Evolutionary conservation across 2,113 vertebrate genomes (phyloP).

Genomic region (Osmerus mordax): DNA sequence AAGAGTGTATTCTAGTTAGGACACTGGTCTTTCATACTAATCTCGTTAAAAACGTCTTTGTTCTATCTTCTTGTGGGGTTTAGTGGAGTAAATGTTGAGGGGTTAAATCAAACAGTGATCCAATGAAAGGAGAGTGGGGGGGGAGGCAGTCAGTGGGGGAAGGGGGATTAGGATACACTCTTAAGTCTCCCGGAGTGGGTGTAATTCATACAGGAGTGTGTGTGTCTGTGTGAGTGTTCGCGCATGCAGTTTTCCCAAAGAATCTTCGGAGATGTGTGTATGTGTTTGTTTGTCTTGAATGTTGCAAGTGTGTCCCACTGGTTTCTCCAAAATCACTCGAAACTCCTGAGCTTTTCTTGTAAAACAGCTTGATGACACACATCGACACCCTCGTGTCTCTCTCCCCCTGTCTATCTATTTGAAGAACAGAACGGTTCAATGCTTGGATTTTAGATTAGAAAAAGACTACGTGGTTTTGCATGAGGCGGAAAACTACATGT

Average conservation of each 20-base stretch:
- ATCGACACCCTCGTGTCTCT: neutral
- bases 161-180: neutral
- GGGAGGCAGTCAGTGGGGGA: neutral
- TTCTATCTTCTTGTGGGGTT: conserved; percentile 17
- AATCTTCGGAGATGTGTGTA: conserved; percentile 5
- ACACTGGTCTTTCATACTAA: conserved; percentile 36
- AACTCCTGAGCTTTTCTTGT: conserved; percentile 3
- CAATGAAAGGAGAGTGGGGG: neutral
- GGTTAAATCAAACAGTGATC: neutral
- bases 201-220: neutral
- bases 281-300: neutral
- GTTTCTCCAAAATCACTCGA: conserved; percentile 27
- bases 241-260: neutral
- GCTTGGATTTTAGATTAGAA: too few species aligned
- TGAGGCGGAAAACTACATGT: too few species aligned
- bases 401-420: neutral
- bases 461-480: too few species aligned
- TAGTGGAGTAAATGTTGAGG: neutral
- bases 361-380: conserved; percentile 13
- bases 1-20: conserved; percentile 14
- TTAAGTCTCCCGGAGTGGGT: too few species aligned
- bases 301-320: neutral
- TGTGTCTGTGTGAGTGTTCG: conserved; percentile 6
- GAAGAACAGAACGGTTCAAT: too few species aligned
- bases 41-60: conserved; percentile 30